These are phyloP conservation scores for Hetaerina titia DNA, from an alignment of 2,888 invertebrate genomes.

Conservation along the genomic window DNA sequence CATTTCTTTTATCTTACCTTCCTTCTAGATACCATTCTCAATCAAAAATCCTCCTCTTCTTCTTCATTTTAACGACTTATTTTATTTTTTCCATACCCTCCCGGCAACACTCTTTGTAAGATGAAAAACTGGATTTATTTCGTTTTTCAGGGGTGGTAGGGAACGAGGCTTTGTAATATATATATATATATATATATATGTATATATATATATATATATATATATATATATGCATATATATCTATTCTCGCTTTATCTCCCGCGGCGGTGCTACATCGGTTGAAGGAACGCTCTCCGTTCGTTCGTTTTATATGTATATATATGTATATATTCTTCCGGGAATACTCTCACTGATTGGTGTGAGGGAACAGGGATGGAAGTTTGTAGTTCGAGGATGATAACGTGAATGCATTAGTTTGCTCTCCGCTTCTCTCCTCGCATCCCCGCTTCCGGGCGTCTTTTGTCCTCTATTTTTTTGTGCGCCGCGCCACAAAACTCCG, in stretches of 20 bases:
- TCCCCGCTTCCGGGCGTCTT: background rate
- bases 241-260: background rate
- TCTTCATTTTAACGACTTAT: background rate
- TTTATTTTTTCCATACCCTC: slow-evolving; percentile 70
- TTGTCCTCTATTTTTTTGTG: background rate
- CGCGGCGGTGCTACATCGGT: background rate
- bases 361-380: background rate
- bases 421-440: background rate
- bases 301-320: background rate
- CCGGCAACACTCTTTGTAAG: slow-evolving; percentile 53
- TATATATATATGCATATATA: background rate
- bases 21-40: slow-evolving; percentile 44
- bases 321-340: background rate
- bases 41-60: slow-evolving; percentile 19
- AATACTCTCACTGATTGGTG: slow-evolving; percentile 17
- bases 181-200: background rate
- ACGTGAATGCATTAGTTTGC: background rate
- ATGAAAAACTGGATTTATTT: slow-evolving; percentile 32
- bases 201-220: background rate
- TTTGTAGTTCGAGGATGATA: background rate
- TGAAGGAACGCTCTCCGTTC: background rate
- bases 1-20: slow-evolving; percentile 45
- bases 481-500: background rate
- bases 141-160: background rate
- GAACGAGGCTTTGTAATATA: background rate